Evolutionary conservation across 2,113 vertebrate species (phyloP).

Genomic region (Lethenteron reissneri): DNA sequence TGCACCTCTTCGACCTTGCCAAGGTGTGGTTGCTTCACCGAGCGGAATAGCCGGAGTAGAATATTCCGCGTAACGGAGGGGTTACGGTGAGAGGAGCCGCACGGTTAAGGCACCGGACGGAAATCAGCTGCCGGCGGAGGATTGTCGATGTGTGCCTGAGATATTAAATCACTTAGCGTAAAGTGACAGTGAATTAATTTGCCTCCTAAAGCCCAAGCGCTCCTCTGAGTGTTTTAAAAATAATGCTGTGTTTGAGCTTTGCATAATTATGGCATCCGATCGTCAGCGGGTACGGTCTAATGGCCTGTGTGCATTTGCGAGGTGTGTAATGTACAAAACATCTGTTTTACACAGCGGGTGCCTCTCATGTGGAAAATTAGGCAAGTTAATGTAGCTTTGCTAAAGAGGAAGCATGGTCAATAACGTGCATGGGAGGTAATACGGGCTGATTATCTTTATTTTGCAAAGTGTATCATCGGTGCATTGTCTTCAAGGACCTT

Average conservation of each 20-base stretch:
- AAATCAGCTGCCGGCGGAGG: too few relatives aligned
- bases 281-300: conserved; percentile 1
- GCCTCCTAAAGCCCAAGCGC: conserved; percentile 1
- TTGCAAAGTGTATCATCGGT: not conserved
- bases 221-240: conserved; percentile 5
- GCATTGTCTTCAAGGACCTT: conserved; percentile 2
- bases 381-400: conserved; percentile 5
- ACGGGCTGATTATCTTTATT: not conserved
- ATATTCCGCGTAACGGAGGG: too few relatives aligned
- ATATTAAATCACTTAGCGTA: too few relatives aligned
- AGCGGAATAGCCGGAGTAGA: too few relatives aligned
- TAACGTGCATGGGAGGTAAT: conserved; percentile 4
- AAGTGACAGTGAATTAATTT: not conserved
- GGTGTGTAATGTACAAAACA: conserved; percentile 4
- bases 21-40: too few relatives aligned
- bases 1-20: too few relatives aligned
- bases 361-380: conserved; percentile 1
- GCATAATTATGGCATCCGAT: conserved; percentile 1
- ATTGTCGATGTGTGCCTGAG: too few relatives aligned
- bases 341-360: conserved; percentile 6
- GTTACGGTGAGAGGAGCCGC: too few relatives aligned
- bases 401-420: conserved; percentile 5
- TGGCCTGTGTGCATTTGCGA: not conserved
- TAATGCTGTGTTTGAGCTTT: conserved; percentile 6
- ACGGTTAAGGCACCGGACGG: too few relatives aligned